These are phyloP conservation scores for Erpetoichthys calabaricus DNA, from an alignment of 2,797 vertebrate species.

Conservation along the genomic window DNA sequence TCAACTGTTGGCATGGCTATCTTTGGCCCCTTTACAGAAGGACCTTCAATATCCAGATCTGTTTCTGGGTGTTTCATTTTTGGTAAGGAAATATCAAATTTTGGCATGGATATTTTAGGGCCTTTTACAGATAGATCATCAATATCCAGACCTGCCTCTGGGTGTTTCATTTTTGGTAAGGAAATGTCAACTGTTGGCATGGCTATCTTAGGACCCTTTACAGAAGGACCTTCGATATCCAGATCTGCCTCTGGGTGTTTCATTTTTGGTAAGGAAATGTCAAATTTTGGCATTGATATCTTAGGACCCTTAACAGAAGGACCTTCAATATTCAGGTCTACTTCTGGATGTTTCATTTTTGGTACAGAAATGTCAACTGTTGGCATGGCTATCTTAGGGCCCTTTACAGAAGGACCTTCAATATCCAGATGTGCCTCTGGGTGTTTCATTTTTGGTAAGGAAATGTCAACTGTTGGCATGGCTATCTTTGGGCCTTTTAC, in stretches of 20 bases:
- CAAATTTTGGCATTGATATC: conserved; percentile 25
- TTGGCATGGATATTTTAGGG: conserved; percentile 13
- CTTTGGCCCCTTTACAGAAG: conserved; percentile 31
- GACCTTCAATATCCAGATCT: conserved; percentile 40
- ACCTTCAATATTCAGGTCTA: conserved; percentile 16
- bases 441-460: conserved; percentile 17
- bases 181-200: conserved; percentile 20
- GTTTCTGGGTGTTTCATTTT: conserved; percentile 7
- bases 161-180: conserved; percentile 21
- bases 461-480: neutral
- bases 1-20: conserved; percentile 41
- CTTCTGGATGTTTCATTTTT: neutral
- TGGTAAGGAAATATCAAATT: conserved; percentile 15
- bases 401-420: conserved; percentile 12
- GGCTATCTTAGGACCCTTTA: neutral
- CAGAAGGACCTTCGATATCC: conserved; percentile 13
- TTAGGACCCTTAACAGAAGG: conserved; percentile 13
- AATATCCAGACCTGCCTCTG: conserved; percentile 18
- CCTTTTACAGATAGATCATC: conserved; percentile 16
- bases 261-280: conserved; percentile 30
- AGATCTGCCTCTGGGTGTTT: conserved; percentile 18
- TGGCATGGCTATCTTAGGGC: conserved; percentile 29
- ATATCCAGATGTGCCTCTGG: conserved; percentile 19
- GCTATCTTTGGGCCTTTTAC: conserved; percentile 17
- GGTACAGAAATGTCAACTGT: conserved; percentile 14